Evolutionary conservation across 2,888 invertebrate species (phyloP).

Genomic region (Drosophila niveifrons): DNA sequence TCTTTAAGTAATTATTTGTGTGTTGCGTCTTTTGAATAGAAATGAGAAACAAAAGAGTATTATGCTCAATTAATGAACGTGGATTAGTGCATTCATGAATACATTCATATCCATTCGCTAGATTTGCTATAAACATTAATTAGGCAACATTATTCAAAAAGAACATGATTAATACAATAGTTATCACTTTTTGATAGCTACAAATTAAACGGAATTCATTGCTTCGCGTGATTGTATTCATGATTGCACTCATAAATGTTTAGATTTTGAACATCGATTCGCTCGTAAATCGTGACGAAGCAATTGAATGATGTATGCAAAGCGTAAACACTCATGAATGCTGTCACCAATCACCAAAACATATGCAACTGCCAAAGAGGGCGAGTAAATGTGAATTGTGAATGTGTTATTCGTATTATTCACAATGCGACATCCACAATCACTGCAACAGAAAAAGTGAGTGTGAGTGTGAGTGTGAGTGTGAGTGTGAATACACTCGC

Average conservation of each 20-base stretch:
- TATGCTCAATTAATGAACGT: too few relatives aligned
- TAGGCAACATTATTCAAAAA: too few relatives aligned
- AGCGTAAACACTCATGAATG: constrained; percentile 15
- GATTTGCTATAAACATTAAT: too few relatives aligned
- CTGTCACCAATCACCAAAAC: constrained; percentile 6
- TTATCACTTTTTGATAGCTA: too few relatives aligned
- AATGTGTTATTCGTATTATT: constrained; percentile 23
- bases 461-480: too few relatives aligned
- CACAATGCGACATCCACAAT: constrained; percentile 43
- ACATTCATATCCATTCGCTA: too few relatives aligned
- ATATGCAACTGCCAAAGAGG: not conserved
- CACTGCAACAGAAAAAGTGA: constrained; percentile 24
- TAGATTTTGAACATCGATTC: not conserved
- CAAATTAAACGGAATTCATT: not conserved
- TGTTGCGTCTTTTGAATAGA: too few relatives aligned
- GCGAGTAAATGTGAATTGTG: constrained; percentile 21
- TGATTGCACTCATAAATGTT: not conserved
- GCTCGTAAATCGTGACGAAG: not conserved
- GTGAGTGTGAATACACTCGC: constrained; percentile 7
- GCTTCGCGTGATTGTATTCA: not conserved
- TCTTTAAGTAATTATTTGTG: too few relatives aligned
- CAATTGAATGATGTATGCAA: not conserved
- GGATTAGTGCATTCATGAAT: too few relatives aligned
- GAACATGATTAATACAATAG: too few relatives aligned
- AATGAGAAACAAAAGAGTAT: too few relatives aligned